Percentiles rank a stretch among this genome's conserved stretches.
phyloP scores from a whole-genome alignment of 2,113 vertebrate genomes.

The Vidua macroura region DNA sequence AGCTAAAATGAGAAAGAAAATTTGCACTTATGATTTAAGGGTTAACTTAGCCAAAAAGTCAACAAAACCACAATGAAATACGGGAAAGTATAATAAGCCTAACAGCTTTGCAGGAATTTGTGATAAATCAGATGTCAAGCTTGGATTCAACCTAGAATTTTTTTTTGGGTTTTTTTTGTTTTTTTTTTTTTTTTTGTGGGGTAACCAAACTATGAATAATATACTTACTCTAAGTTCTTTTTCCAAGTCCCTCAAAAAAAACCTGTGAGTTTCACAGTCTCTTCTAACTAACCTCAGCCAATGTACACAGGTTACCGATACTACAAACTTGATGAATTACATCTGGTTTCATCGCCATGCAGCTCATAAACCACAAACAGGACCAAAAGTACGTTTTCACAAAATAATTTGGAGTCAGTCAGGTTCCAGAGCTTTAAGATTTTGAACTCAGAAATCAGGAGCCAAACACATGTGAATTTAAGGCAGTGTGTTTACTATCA shows the following conservation, averaged over 20 bases:
- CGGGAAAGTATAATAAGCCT: background rate
- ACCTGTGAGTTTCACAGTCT: background rate
- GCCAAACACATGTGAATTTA: background rate
- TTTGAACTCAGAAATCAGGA: background rate
- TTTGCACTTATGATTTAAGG: background rate
- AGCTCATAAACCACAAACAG: background rate
- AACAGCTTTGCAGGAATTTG: background rate
- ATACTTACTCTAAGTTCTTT: background rate
- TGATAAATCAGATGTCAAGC: background rate
- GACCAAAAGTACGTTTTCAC: background rate
- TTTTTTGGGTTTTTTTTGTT: background rate
- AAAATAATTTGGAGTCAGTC: background rate
- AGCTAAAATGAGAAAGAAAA: background rate
- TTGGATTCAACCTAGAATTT: background rate
- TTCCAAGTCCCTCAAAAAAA: background rate
- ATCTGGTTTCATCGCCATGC: background rate
- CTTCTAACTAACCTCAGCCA: background rate
- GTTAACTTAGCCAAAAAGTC: background rate
- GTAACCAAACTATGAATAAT: background rate
- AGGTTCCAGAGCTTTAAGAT: background rate
- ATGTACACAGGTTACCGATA: background rate
- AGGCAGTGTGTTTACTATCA: conserved; percentile 6
- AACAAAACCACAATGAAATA: background rate
- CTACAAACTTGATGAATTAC: background rate
- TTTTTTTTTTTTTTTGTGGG: background rate